A percentile compares a stretch with the other conserved stretches of the same genome.
Conservation (phyloP, 2,113 vertebrate genomes). For the Blennius ocellaris region DNA sequence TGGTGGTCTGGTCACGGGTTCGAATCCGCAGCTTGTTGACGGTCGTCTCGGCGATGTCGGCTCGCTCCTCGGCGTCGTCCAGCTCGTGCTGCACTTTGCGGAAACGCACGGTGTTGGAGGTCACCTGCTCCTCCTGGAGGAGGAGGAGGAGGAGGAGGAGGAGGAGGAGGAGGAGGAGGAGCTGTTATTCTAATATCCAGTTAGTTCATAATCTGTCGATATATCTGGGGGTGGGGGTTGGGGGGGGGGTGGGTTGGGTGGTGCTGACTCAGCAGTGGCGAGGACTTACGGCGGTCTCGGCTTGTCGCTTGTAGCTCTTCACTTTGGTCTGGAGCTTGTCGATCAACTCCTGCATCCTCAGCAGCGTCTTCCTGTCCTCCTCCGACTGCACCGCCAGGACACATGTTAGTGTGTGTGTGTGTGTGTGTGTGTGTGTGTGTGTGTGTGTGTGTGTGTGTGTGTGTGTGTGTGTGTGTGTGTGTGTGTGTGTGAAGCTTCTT, state of each 20-base stretch:
- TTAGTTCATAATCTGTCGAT: too few relatives aligned
- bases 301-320: slow-evolving; percentile 95
- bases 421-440: too few relatives aligned
- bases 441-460: too few relatives aligned
- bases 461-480: too few relatives aligned
- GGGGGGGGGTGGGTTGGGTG: too few relatives aligned
- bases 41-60: slow-evolving; percentile 89
- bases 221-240: too few relatives aligned
- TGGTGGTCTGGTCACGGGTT: slow-evolving; percentile 84
- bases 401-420: background rate
- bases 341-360: slow-evolving; percentile 94
- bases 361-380: slow-evolving; percentile 92
- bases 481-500: too few relatives aligned
- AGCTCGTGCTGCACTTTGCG: slow-evolving; percentile 92
- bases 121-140: slow-evolving; percentile 91
- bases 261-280: background rate
- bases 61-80: slow-evolving; percentile 91
- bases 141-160: background rate
- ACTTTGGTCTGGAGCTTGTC: slow-evolving; percentile 95
- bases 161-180: too few relatives aligned
- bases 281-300: slow-evolving; percentile 89
- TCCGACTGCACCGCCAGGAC: slow-evolving; percentile 83
- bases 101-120: slow-evolving; percentile 86
- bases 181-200: too few relatives aligned
- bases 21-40: slow-evolving; percentile 91